Percentiles rank a stretch among this genome's conserved stretches.
phyloP scores from a whole-genome alignment of 2,797 vertebrate genomes.

The Pterois miles region DNA sequence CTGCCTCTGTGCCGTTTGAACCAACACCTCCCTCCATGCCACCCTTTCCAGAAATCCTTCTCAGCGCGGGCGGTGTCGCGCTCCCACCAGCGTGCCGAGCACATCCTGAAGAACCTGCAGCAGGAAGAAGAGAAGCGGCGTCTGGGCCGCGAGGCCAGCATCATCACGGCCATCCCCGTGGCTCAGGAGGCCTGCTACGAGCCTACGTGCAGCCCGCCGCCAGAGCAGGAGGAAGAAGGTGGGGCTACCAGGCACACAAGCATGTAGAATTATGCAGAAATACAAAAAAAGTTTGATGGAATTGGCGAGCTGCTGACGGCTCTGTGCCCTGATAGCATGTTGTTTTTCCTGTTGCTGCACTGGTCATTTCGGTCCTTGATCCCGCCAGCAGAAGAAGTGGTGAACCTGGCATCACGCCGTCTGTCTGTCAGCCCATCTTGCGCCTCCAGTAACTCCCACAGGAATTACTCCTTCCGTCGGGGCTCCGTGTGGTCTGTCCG shows the following conservation, averaged over 20 bases:
- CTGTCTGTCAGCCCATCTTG: slow-evolving; percentile 98
- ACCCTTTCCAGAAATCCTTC: slow-evolving; percentile 91
- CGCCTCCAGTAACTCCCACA: slow-evolving; percentile 96
- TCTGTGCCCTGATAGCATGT: slow-evolving; percentile 27
- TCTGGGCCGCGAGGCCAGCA: slow-evolving; percentile 95
- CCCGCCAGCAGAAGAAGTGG: slow-evolving; percentile 97
- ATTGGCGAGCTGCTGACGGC: not conserved
- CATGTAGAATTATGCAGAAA: not conserved
- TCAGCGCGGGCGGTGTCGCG: slow-evolving; percentile 97
- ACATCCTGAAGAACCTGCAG: slow-evolving; percentile 98
- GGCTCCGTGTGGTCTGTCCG: slow-evolving; percentile 97
- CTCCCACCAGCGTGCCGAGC: slow-evolving; percentile 97
- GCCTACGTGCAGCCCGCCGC: slow-evolving; percentile 94
- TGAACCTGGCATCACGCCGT: slow-evolving; percentile 96
- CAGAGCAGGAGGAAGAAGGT: slow-evolving; percentile 99
- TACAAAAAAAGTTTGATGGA: not conserved
- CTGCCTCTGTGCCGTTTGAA: slow-evolving; percentile 20
- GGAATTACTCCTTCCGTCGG: slow-evolving; percentile 97
- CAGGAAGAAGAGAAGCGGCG: slow-evolving; percentile 98
- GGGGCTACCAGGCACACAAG: slow-evolving; percentile 28
- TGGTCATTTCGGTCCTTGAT: slow-evolving; percentile 46
- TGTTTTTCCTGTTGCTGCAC: not conserved
- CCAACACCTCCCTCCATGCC: slow-evolving; percentile 6
- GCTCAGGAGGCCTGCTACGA: slow-evolving; percentile 98
- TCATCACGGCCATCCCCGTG: slow-evolving; percentile 97